Evolutionary conservation across 2,113 vertebrate species (phyloP).

Genomic region (Orcinus orca): DNA sequence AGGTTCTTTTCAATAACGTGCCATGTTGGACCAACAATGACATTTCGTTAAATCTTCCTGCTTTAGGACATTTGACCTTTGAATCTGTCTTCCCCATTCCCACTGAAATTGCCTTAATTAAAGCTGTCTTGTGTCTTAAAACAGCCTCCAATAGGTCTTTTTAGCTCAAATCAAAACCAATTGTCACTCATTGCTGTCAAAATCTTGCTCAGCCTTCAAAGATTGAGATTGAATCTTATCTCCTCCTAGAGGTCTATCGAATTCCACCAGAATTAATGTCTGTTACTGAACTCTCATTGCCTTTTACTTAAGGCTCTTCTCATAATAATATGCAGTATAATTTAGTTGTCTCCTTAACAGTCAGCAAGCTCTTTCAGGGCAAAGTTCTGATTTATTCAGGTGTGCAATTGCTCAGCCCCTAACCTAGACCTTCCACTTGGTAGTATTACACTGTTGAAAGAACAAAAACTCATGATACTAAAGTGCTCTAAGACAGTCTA

Average conservation of each 20-base stretch:
- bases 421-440: not conserved
- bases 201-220: conserved; percentile 24
- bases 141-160: not conserved
- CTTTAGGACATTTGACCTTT: not conserved
- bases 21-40: not conserved
- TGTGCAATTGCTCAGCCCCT: not conserved
- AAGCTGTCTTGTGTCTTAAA: not conserved
- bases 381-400: not conserved
- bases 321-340: not conserved
- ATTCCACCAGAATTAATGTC: not conserved
- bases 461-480: not conserved
- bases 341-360: not conserved
- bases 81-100: not conserved
- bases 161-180: not conserved
- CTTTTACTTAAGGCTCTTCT: not conserved
- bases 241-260: not conserved
- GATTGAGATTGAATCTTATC: not conserved
- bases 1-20: not conserved
- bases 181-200: not conserved
- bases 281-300: not conserved
- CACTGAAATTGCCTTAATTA: not conserved
- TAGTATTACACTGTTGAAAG: not conserved
- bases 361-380: not conserved
- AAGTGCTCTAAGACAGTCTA: not conserved
- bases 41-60: conserved; percentile 5